These are phyloP conservation scores for Dendrolimus pini DNA, from an alignment of 2,888 invertebrate species.

Conservation along the genomic window DNA sequence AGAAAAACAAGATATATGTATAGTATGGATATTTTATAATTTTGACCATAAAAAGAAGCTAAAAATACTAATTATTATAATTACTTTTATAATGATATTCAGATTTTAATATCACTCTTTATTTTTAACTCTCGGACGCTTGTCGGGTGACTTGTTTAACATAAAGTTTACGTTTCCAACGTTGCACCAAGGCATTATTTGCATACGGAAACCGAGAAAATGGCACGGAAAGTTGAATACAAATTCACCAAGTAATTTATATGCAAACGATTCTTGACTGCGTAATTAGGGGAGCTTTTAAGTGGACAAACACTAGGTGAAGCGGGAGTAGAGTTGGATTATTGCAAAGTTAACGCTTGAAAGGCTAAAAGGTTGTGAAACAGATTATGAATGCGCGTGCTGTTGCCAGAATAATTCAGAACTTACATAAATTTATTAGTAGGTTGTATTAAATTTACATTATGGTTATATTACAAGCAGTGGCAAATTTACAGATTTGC, in stretches of 20 bases:
- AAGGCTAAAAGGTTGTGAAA: background rate
- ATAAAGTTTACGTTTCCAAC: constrained; percentile 25
- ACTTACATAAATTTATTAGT: too few species aligned
- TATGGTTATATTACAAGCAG: too few species aligned
- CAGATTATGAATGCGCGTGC: too few species aligned
- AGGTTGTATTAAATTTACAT: too few species aligned
- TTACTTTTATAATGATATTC: too few species aligned
- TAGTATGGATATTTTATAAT: too few species aligned
- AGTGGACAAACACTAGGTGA: constrained; percentile 21
- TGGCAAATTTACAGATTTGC: too few species aligned
- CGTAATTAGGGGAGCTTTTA: constrained; percentile 55
- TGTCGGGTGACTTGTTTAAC: constrained; percentile 43
- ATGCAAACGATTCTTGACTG: constrained; percentile 60
- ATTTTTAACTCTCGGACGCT: background rate
- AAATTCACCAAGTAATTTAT: constrained; percentile 56
- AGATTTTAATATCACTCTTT: too few species aligned
- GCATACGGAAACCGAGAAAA: constrained; percentile 52
- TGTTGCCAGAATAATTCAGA: too few species aligned
- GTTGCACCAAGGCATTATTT: constrained; percentile 46
- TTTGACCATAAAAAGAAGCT: too few species aligned
- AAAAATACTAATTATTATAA: too few species aligned
- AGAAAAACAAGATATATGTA: too few species aligned
- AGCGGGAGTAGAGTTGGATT: constrained; percentile 2
- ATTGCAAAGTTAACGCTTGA: background rate
- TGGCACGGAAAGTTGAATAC: constrained; percentile 49